phyloP scores from a whole-genome alignment of 2,113 vertebrate species.

The Aptenodytes patagonicus region DNA sequence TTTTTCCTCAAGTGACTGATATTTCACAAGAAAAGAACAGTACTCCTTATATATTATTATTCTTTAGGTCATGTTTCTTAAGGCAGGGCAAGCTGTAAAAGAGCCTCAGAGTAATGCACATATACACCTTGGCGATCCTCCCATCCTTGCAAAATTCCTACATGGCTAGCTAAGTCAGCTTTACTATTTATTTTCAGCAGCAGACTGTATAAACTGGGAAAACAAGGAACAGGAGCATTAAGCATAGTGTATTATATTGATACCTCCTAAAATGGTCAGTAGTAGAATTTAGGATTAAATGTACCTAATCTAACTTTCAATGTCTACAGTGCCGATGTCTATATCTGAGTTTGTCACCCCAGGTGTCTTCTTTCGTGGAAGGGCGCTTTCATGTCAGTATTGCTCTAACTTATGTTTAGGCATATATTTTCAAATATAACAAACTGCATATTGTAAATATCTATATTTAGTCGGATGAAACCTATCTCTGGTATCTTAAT shows the following conservation, averaged over 20 bases:
- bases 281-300: neutral
- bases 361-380: neutral
- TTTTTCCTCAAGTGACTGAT: neutral
- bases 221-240: neutral
- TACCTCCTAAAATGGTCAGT: neutral
- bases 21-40: neutral
- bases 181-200: neutral
- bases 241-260: neutral
- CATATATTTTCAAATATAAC: neutral
- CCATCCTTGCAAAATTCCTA: neutral
- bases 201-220: neutral
- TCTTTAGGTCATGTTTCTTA: neutral
- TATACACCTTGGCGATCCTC: neutral
- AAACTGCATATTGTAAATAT: neutral
- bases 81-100: neutral
- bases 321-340: neutral
- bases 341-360: neutral
- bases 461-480: neutral
- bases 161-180: neutral
- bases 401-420: neutral
- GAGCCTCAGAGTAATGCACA: neutral
- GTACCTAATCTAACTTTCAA: neutral
- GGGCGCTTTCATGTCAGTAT: neutral
- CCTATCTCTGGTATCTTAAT: neutral
- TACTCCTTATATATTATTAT: neutral